Base-by-base conservation (phyloP, 2,888 invertebrate species). In the Stenichneumon culpator region DNA sequence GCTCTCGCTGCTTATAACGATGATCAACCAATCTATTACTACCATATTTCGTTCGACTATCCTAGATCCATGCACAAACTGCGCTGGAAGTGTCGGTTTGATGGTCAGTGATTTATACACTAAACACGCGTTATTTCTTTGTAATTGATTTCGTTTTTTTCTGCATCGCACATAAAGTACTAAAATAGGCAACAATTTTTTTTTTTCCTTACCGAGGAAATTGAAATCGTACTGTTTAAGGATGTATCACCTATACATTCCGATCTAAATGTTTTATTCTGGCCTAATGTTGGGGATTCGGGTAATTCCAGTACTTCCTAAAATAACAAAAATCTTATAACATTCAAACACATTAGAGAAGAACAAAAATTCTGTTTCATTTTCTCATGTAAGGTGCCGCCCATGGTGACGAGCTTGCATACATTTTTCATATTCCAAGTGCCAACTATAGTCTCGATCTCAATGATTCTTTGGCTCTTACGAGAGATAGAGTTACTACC, bases 401-500 rank as follows among this genome's bases (percentile, higher is more conserved):
- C 6, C 72, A 72, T 16, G 72, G 57, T 11, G 67, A 77, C 39
- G 65, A 67, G 5, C 14, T 77, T 25, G 14, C 25, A 22, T 67
- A 77, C 54, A 36, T 65, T 7, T 77, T 50, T 32, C 3, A 65
- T 87, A 94, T 57, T 92, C 68, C 70, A 32, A 14, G 72, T 2
- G 60, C 86, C 1, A 79, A 86, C 57, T 80, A 54, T 22, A 54
- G 88, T 7, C 73, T 89, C 3, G 85, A 93, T 83, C 87, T 86
- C 32, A 84, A 86, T 93, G 28, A 93, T 95, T 4, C 92, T 94
- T 2, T 91, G 94, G 39, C 93, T 94, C 47, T 93, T 96, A 89
- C 93, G 95, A 92, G 94, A 2, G 91, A 94, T 44, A 93, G 94
- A 52, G 93, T 96, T 89, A 93, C 95, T n/a, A 92, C 93, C 60